Evolutionary conservation across 1,140 invertebrate genomes (phyloP), one percentile per base, ranked within the genome.

Genomic region (Drosophila sp.): DNA sequence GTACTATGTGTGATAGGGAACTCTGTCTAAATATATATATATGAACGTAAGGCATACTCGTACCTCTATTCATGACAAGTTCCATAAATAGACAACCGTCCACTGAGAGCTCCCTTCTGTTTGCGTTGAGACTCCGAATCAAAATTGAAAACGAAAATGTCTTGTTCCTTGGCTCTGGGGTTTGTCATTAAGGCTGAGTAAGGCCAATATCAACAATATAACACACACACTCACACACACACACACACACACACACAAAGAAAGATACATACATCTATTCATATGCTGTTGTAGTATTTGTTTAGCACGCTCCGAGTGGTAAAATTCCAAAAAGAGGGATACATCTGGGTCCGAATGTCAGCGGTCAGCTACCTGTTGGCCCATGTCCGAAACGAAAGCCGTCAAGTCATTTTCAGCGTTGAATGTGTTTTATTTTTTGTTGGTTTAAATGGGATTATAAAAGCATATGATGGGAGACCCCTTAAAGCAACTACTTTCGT

Each of bases 11-110:
- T 63, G 71, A 87, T 57, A 71, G 74, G 70, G 48, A 56, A 57
- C 29, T 50, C 58, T 25, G 56, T 46, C 61, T 67, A 71, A 54
- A 58, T 32, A 14, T 32, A 51, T 18, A 34, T 51, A 29, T 53
- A n/a, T 53, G 18, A 54, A 53, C 13, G 61, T 45, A 65, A 76
- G 34, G 41, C 61, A 66, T 46, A 41, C 50, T 4, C 58, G 43
- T 62, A 25, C 51, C 14, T 34, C 50, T 82, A 82, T 70, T 50
- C 78, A 70, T 50, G 83, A 82, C 82, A 76, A 87, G 83, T 76
- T 76, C 83, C 83, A 89, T 89, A 89, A 89, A 89, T 89, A 87
- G 83, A 46, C 73, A 84, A 80, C 73, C 50, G 79, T 29, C 58
- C 56, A 27, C 6, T 36, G 40, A 38, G 61, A 56, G 34, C 54